phyloP scores from a whole-genome alignment of 2,888 invertebrate genomes.

The Lysandra bellargus region DNA sequence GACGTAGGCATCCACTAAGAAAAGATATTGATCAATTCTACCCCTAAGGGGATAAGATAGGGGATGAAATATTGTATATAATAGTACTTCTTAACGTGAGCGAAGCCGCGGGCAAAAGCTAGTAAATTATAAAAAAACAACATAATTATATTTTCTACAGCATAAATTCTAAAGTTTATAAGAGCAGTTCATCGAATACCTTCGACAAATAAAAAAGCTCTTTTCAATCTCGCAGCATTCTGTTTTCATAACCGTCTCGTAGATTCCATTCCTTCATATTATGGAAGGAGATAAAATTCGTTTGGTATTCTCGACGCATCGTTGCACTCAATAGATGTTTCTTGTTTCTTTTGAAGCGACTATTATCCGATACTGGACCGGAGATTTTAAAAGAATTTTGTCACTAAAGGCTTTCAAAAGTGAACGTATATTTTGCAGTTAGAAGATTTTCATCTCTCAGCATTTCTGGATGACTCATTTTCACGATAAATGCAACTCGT shows the following conservation, averaged over 20 bases:
- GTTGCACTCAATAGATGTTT: constrained; percentile 41
- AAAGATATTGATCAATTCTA: no score
- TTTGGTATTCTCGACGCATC: constrained; percentile 39
- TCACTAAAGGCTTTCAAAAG: constrained; percentile 29
- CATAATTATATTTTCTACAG: background rate
- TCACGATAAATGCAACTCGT: constrained; percentile 1
- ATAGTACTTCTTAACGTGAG: no score
- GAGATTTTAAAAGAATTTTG: constrained; percentile 30
- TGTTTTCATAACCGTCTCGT: constrained; percentile 16
- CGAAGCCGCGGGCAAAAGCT: no score
- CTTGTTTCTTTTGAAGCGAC: constrained; percentile 38
- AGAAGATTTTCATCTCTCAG: constrained; percentile 21
- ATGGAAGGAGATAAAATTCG: constrained; percentile 37
- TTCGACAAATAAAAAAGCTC: constrained; percentile 13
- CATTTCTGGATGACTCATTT: constrained; percentile 11
- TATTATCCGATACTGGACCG: constrained; percentile 29
- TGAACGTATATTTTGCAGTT: constrained; percentile 29
- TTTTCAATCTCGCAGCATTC: constrained; percentile 11
- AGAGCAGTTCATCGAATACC: background rate
- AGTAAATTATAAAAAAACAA: no score
- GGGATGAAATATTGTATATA: no score
- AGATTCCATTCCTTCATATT: constrained; percentile 34
- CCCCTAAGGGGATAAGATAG: no score
- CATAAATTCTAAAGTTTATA: background rate
- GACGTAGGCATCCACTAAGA: no score